These are phyloP conservation scores for Cheilinus undulatus DNA, from an alignment of 2,113 vertebrate species.

Conservation along the genomic window DNA sequence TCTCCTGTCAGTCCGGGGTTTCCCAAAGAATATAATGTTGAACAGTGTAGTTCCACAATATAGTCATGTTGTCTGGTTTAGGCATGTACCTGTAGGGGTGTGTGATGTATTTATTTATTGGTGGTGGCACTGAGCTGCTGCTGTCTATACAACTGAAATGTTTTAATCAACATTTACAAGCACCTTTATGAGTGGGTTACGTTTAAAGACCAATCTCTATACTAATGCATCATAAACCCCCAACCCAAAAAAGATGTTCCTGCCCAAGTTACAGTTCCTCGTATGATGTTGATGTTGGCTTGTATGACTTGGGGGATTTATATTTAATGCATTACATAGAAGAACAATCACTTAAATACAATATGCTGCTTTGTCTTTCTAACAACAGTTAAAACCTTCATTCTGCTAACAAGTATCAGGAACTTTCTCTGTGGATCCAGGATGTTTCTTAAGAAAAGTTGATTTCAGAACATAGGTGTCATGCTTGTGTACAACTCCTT, in stretches of 20 bases:
- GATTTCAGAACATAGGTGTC: background rate
- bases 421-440: conserved; percentile 42
- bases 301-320: conserved; percentile 32
- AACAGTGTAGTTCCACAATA: conserved; percentile 41
- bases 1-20: conserved; percentile 20
- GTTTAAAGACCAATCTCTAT: conserved; percentile 43
- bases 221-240: conserved; percentile 38
- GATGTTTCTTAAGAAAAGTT: background rate
- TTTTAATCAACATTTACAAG: conserved; percentile 55
- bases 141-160: conserved; percentile 56
- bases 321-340: conserved; percentile 41
- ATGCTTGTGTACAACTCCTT: conserved; percentile 5
- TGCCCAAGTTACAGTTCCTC: conserved; percentile 40
- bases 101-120: conserved; percentile 78
- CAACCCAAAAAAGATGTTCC: conserved; percentile 4
- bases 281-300: conserved; percentile 25
- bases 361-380: conserved; percentile 63
- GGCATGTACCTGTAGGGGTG: conserved; percentile 25
- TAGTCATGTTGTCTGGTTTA: conserved; percentile 41
- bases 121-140: conserved; percentile 44
- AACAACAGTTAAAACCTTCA: conserved; percentile 31
- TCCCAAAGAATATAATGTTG: conserved; percentile 46
- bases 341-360: conserved; percentile 13
- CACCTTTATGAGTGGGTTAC: conserved; percentile 51
- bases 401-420: conserved; percentile 51